Percentiles rank a stretch among this genome's conserved stretches.
Conservation (phyloP, 2,797 vertebrate genomes). For the Hipposideros larvatus region DNA sequence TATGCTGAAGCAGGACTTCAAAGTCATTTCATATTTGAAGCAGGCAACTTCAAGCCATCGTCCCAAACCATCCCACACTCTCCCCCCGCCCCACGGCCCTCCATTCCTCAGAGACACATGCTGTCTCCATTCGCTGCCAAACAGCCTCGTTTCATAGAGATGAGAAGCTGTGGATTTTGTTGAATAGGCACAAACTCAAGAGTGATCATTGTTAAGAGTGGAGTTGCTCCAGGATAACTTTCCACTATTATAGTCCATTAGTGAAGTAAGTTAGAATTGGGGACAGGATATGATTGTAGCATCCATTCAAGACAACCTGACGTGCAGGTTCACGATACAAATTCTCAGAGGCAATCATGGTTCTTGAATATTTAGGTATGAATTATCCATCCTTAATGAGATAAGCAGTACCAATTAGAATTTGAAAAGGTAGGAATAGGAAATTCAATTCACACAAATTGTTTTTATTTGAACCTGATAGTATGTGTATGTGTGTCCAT, state of each 20-base stretch:
- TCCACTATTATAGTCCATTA: neutral
- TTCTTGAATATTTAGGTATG: conserved; percentile 28
- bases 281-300: fast-evolving
- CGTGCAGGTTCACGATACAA: neutral
- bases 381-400: neutral
- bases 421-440: neutral
- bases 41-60: neutral
- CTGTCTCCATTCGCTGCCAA: neutral
- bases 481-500: neutral
- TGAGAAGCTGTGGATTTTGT: neutral
- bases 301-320: fast-evolving
- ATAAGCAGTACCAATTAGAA: neutral
- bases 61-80: neutral
- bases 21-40: neutral
- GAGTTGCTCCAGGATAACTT: neutral
- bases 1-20: conserved; percentile 6
- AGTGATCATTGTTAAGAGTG: neutral
- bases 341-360: neutral
- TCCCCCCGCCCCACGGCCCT: neutral
- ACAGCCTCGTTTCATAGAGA: neutral
- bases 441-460: neutral
- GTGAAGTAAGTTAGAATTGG: conserved; percentile 16
- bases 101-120: neutral
- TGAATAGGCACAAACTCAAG: neutral
- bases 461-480: neutral